Percentiles rank a stretch among this genome's conserved stretches.
These are phyloP conservation scores for Caenorhabditis latens DNA, from an alignment of 1,140 invertebrate species.

Conservation along the genomic window DNA sequence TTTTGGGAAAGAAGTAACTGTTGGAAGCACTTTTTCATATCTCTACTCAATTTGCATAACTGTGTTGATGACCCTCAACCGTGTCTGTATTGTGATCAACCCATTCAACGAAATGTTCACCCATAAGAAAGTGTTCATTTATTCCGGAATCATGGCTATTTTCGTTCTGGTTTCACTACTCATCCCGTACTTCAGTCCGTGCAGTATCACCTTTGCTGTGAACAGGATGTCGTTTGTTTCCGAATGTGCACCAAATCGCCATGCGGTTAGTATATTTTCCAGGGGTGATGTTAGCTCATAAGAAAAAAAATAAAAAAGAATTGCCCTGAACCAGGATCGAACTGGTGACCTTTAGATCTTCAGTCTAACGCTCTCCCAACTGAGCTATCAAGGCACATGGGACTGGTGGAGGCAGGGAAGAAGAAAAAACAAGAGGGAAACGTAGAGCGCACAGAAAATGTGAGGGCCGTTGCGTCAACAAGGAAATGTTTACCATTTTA, in stretches of 20 bases:
- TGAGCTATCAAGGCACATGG: conserved; percentile 71
- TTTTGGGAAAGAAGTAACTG: neutral
- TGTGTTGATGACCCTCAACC: neutral
- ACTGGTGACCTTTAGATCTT: conserved; percentile 74
- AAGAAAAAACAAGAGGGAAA: neutral
- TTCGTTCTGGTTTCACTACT: neutral
- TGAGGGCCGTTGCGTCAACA: no score
- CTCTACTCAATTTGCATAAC: neutral
- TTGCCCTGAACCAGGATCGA: conserved; percentile 70
- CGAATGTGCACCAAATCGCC: neutral
- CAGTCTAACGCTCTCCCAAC: conserved; percentile 78
- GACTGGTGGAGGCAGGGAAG: neutral
- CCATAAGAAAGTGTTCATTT: neutral
- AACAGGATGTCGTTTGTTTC: neutral
- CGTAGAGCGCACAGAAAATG: neutral
- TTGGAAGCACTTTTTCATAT: neutral
- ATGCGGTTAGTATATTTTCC: neutral
- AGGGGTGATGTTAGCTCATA: no score
- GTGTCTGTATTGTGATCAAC: neutral
- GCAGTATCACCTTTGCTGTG: neutral
- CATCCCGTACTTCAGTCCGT: neutral
- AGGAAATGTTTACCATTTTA: no score
- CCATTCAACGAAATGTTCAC: neutral
- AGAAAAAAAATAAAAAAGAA: neutral
- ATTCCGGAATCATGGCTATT: neutral